Evolutionary conservation across 2,797 vertebrate species (phyloP), one percentile per base, ranked within the genome.

Genomic region (Pagetopsis macropterus): DNA sequence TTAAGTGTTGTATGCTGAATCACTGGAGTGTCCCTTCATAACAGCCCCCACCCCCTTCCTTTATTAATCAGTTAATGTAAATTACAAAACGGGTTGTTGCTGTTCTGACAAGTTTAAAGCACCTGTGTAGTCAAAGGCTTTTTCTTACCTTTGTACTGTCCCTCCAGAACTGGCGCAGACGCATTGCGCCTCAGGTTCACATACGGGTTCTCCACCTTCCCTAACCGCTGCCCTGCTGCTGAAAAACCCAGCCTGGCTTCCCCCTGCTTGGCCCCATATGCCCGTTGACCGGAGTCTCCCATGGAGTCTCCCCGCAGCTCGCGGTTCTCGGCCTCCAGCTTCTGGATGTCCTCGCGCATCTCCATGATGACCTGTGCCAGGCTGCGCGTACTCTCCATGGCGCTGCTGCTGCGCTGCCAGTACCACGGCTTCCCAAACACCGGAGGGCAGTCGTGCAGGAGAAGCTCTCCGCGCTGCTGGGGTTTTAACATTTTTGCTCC

Each of bases 311-410:
- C 93, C 0, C 88, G 87, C 65, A 98, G 94, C 9, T 90, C 93
- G 16, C 78, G 90, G 87, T 99, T 98, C 74, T 99, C 97, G 11
- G 83, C 92, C 87, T 98, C 95, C 82, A 98, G 86, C 75, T 93
- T 94, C 83, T 94, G 90, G 86, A 99, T 98, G 15, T 97, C 96
- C 3, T 93, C 94, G 3, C 66, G 93, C 96, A 99, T 95, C 88
- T 97, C 95, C 83, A 89, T 91, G 90, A 98, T 94, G 70, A 97
- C 82, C 72, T 91, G 91, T 21, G 95, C 84, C 23, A 98, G 93
- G 70, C 94, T 93, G 2, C 66, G 31, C 41, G 90, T 94, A 21
- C 92, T 92, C 76, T 97, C 97, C 97, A 97, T 97, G 64, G 74
- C 83, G 85, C 86, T 78, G 82, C 75, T 72, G 81, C 48, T 82